Base-by-base conservation (phyloP, 2,797 vertebrate genomes). In the Gymnoscopelus braueri region DNA sequence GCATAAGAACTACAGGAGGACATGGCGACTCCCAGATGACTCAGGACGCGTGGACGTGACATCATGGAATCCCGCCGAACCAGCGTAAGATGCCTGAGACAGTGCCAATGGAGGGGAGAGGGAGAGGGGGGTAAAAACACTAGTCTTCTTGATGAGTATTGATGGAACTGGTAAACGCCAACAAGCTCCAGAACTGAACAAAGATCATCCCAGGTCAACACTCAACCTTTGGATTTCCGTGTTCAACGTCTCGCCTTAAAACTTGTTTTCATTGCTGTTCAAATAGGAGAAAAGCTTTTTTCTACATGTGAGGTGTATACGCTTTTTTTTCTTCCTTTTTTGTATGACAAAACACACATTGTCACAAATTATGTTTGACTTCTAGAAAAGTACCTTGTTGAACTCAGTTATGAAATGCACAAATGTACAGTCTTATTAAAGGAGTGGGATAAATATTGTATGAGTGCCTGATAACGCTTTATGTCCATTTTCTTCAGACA, bases 231-330 rank as follows among this genome's bases (percentile, higher is more conserved):
- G 91, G 95, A 95, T 96, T 95, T 95, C 94, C 95, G 94, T 96
- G 95, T 95, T 96, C 94, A 94, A 95, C 96, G 93, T 97, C 95
- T 97, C 96, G 95, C 96, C 95, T 96, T 96, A 95, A 51, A 93
- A 93, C 94, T 95, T 96, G 93, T 96, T 96, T 95, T 94, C 96
- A 95, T 96, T 95, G 88, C 92, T 96, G 94, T 97, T 95, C 93
- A 96, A 96, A 94, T 95, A 93, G 82, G 80, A 90, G 84, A 75
- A 88, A 77, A 78, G 51, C 62, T 63, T 63, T 59, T 51, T 93
- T 95, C 92, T 96, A 95, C 92, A 95, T 94, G 91, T 93, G 95
- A 96, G 95, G 88, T 95, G 94, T 94, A 79, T 76, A 70, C 66
- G 29, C 23, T 62, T 62, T 49, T 47, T 57, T 55, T 57, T 67